Base-by-base conservation (phyloP, 2,888 invertebrate species). In the Calameuta filiformis region DNA sequence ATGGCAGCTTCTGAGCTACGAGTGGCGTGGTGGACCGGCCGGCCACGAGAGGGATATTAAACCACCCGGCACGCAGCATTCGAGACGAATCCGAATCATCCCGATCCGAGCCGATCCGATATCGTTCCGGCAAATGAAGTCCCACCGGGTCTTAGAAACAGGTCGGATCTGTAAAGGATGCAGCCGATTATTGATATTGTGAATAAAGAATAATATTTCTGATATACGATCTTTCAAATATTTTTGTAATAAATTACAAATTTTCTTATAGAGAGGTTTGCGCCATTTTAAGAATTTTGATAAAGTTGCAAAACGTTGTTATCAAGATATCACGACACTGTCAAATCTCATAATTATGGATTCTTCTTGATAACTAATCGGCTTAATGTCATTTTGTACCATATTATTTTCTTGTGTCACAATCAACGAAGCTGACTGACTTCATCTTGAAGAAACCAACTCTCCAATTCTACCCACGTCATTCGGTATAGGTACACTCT, bases 1-100 rank as follows among this genome's bases (percentile, higher is more conserved):
- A 56, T 77, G 71, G 80, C 80, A 69, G 74, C 34, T 30, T 34
- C 31, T 34, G 71, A 71, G 31, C 71, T 71, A 12, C 71, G 31
- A 71, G 71, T 33, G 33, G 71, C 71, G 71, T 71, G 71, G 31
- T 71, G 71, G 71, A 71, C 71, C 71, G 71, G 71, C 71, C 71
- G 71, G 71, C 71, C 71, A 71, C 71, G 71, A 71, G 71, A 34
- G 71, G 71, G 71, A 71, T 33, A 71, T 71, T 56, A 56, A 56
- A 56, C 56, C 71, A 71, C 31, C 71, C 71, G 71, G 33, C 3
- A 71, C 71, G 71, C 71, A 23, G 23, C 4, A 34, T 33, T 12
- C 71, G 71, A 71, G 33, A 34, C 31, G 71, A 71, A 56, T 56
- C 56, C 56, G 56, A 56, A 56, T 56, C 56, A 56, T 56, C 56